Percentiles rank a stretch among this genome's conserved stretches.
These are phyloP conservation scores for Ormyrus nitidulus DNA, from an alignment of 2,888 invertebrate species.

Conservation along the genomic window DNA sequence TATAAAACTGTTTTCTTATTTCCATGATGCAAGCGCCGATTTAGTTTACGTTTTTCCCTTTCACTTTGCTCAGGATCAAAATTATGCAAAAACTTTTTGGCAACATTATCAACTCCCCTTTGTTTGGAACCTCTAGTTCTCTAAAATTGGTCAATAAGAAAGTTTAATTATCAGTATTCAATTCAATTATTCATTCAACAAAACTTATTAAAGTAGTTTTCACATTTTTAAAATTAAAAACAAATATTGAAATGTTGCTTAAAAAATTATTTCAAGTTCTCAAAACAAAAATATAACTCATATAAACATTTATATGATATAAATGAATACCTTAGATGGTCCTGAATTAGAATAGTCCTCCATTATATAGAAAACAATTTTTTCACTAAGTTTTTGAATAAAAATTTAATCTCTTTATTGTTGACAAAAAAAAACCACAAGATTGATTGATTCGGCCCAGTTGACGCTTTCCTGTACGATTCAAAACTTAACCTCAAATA, in stretches of 20 bases:
- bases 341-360: constrained; percentile 27
- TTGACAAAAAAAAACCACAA: too few relatives aligned
- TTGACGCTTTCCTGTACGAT: too few relatives aligned
- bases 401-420: too few relatives aligned
- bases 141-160: constrained; percentile 26
- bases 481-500: too few relatives aligned
- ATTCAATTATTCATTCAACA: background rate
- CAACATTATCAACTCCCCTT: constrained; percentile 64
- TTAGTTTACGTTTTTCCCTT: constrained; percentile 86
- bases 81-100: constrained; percentile 73
- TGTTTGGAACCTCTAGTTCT: constrained; percentile 64
- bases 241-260: too few relatives aligned
- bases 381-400: too few relatives aligned
- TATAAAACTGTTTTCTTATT: constrained; percentile 80
- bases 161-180: background rate
- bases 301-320: background rate
- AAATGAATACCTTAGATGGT: constrained; percentile 44
- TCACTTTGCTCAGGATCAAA: constrained; percentile 89
- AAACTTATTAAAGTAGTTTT: background rate
- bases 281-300: background rate
- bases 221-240: too few relatives aligned
- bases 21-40: constrained; percentile 80
- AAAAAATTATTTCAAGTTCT: too few relatives aligned
- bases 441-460: too few relatives aligned
- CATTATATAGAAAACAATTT: constrained; percentile 22